phyloP scores from a whole-genome alignment of 2,888 invertebrate genomes.

The Hermodice carunculata region DNA sequence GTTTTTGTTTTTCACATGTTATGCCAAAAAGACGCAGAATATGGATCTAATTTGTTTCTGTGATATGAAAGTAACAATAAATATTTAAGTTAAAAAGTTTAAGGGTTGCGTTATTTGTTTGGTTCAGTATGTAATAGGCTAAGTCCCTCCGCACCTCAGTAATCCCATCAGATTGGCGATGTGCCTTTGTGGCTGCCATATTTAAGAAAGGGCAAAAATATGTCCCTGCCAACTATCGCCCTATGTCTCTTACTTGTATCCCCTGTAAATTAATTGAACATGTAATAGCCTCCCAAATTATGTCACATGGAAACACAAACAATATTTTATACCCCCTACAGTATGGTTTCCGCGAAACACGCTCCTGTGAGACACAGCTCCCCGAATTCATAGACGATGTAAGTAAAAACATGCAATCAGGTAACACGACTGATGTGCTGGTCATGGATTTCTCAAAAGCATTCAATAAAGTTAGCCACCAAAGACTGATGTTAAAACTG shows the following conservation, averaged over 20 bases:
- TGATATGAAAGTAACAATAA: no score
- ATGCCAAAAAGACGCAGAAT: no score
- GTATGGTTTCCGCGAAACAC: not conserved
- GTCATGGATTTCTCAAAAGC: not conserved
- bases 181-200: not conserved
- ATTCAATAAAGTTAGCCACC: not conserved
- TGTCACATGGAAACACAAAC: not conserved
- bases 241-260: not conserved
- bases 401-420: not conserved
- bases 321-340: not conserved
- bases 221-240: not conserved
- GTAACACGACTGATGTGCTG: not conserved
- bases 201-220: not conserved
- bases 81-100: no score
- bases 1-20: no score
- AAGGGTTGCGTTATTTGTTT: no score
- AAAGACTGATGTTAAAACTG: not conserved
- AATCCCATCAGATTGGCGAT: not conserved
- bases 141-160: not conserved
- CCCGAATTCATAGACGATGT: not conserved
- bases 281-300: not conserved
- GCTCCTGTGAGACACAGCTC: not conserved
- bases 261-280: not conserved
- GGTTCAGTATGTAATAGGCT: no score
- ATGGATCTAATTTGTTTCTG: no score